Conservation (phyloP, 2,888 invertebrate species). For the Cataglyphis albicans region DNA sequence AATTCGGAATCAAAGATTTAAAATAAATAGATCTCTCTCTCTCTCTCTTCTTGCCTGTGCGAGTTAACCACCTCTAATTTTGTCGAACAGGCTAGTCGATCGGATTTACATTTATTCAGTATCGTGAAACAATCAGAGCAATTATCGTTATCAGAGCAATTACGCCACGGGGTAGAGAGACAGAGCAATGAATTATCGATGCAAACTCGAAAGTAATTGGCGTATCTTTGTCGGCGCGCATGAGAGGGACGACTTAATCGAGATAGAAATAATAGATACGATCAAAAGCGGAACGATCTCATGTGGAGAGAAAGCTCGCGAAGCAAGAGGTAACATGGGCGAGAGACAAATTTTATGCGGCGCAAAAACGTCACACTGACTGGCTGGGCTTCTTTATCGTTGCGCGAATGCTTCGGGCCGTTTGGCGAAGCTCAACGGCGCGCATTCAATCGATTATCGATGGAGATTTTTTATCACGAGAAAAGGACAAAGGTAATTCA, state of each 20-base stretch:
- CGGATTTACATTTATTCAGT: background rate
- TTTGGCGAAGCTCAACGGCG: conserved; percentile 55
- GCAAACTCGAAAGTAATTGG: conserved; percentile 47
- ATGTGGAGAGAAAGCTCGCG: background rate
- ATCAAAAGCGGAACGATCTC: conserved; percentile 30
- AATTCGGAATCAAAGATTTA: background rate
- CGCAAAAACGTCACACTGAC: conserved; percentile 20
- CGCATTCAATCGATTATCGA: conserved; percentile 65
- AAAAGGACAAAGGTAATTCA: conserved; percentile 67
- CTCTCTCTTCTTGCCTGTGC: background rate
- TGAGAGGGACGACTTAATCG: conserved; percentile 23
- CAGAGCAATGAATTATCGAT: conserved; percentile 43
- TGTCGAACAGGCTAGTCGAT: background rate
- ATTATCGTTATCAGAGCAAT: conserved; percentile 40
- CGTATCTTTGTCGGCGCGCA: conserved; percentile 20
- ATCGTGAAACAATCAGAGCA: conserved; percentile 30
- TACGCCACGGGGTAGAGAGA: background rate
- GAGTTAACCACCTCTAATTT: background rate
- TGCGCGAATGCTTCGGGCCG: conserved; percentile 47
- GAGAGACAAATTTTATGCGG: conserved; percentile 42
- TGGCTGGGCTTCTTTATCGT: conserved; percentile 50
- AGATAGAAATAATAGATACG: conserved; percentile 12
- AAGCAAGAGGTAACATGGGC: conserved; percentile 17
- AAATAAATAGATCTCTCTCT: conserved; percentile 9
- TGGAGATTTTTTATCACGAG: conserved; percentile 45